Conservation (phyloP, 2,888 invertebrate species). For the Tinea pellionella region DNA sequence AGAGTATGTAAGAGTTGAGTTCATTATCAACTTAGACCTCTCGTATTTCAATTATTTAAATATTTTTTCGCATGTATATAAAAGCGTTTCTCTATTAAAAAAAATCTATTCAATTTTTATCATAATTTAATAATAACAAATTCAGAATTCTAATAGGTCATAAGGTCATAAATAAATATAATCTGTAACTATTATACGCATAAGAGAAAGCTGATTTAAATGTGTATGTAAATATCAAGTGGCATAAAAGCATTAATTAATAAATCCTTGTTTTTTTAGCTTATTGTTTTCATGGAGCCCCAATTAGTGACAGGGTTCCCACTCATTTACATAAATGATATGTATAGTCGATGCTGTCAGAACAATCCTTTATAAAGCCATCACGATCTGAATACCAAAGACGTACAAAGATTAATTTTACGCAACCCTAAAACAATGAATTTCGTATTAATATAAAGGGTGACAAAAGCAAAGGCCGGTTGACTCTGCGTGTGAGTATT, state of each 20-base stretch:
- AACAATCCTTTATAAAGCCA: conserved; percentile 43
- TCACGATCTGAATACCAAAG: conserved; percentile 46
- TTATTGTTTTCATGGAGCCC: not conserved
- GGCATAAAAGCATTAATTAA: not conserved
- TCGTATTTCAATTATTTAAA: too few species aligned
- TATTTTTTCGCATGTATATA: too few species aligned
- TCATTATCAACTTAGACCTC: too few species aligned
- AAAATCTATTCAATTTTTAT: too few species aligned
- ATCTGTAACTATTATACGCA: too few species aligned
- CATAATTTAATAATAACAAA: too few species aligned
- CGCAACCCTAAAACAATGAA: conserved; percentile 53
- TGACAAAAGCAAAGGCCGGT: conserved; percentile 42
- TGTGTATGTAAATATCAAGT: not conserved
- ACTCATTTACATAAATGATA: not conserved
- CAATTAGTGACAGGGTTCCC: not conserved
- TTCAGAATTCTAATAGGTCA: too few species aligned
- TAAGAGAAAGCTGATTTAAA: too few species aligned
- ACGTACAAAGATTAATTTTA: conserved; percentile 64
- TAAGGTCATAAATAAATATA: too few species aligned
- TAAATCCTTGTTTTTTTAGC: not conserved
- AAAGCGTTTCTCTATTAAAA: too few species aligned
- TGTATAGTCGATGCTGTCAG: conserved; percentile 37
- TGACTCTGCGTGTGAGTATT: conserved; percentile 66
- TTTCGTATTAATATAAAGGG: conserved; percentile 41
- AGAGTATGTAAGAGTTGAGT: too few species aligned